phyloP scores from a whole-genome alignment of 2,888 invertebrate species.

The Hedychridium roseum region DNA sequence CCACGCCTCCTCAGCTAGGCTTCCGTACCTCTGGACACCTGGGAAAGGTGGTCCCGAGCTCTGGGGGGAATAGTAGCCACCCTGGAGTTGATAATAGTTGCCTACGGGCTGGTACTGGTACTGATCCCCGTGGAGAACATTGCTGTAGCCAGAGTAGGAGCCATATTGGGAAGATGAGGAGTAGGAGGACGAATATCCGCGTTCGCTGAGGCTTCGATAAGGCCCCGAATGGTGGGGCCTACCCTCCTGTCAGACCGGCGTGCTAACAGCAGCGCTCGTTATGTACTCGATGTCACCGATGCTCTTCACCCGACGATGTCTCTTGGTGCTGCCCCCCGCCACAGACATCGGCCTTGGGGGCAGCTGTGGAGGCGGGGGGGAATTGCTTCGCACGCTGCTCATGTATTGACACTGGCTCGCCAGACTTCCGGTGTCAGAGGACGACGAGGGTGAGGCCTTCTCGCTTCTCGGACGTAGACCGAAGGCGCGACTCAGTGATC shows the following conservation, averaged over 20 bases:
- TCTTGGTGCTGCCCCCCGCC: slow-evolving; percentile 63
- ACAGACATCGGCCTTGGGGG: slow-evolving; percentile 49
- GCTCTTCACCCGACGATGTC: slow-evolving; percentile 75
- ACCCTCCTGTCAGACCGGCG: slow-evolving; percentile 61
- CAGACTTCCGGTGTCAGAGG: slow-evolving; percentile 69
- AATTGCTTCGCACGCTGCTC: slow-evolving; percentile 66
- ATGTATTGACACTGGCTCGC: slow-evolving; percentile 70
- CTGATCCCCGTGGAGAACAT: slow-evolving; percentile 48
- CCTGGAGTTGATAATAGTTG: slow-evolving; percentile 55
- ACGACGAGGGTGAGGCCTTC: slow-evolving; percentile 74
- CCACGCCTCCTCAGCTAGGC: slow-evolving; percentile 59
- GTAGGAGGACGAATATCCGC: slow-evolving; percentile 58
- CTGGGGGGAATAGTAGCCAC: slow-evolving; percentile 59
- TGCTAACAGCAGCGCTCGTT: slow-evolving; percentile 56
- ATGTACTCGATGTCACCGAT: slow-evolving; percentile 76
- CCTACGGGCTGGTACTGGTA: slow-evolving; percentile 49
- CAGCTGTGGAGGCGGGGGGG: slow-evolving; percentile 68
- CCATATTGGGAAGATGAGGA: slow-evolving; percentile 56
- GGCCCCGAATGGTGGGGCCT: slow-evolving; percentile 61
- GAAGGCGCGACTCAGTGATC: slow-evolving; percentile 77
- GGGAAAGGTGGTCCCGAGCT: slow-evolving; percentile 55
- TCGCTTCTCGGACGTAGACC: slow-evolving; percentile 72
- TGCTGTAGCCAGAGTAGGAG: slow-evolving; percentile 58
- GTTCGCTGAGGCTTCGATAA: slow-evolving; percentile 60
- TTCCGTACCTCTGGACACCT: slow-evolving; percentile 58